Percentiles rank a stretch among this genome's conserved stretches.
phyloP scores from a whole-genome alignment of 2,113 vertebrate genomes.

The Tylochromis polylepis region DNA sequence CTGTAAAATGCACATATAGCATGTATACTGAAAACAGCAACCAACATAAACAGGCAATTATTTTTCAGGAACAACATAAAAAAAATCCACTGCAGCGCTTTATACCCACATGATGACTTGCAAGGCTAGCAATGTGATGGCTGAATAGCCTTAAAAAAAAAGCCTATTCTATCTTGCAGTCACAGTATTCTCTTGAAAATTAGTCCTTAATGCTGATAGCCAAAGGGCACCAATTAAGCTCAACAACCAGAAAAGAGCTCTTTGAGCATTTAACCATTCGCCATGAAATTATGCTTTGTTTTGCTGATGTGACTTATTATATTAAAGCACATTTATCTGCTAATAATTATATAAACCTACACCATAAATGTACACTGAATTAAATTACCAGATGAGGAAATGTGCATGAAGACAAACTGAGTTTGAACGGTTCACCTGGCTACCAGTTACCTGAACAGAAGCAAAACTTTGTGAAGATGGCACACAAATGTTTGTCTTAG shows the following conservation, averaged over 20 bases:
- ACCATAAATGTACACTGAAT: background rate
- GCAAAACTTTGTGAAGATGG: background rate
- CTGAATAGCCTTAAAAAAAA: slow-evolving; percentile 22
- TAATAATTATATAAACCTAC: slow-evolving; percentile 10
- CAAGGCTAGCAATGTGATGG: background rate
- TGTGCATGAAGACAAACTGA: background rate
- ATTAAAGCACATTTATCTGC: slow-evolving; percentile 18
- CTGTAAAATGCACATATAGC: background rate
- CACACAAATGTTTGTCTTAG: background rate
- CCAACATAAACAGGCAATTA: slow-evolving; percentile 2
- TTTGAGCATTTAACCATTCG: slow-evolving; percentile 32
- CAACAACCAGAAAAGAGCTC: slow-evolving; percentile 40
- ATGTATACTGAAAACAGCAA: background rate
- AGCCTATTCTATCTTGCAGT: background rate
- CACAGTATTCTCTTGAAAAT: slow-evolving; percentile 24
- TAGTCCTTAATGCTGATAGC: slow-evolving; percentile 26
- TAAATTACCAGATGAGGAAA: background rate
- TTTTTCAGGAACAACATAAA: background rate
- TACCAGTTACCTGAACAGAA: background rate
- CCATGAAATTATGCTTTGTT: slow-evolving; percentile 49
- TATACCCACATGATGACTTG: slow-evolving; percentile 1
- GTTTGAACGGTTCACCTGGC: background rate
- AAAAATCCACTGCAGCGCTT: background rate
- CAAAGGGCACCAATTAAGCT: slow-evolving; percentile 50
- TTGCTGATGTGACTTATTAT: slow-evolving; percentile 20